These are phyloP conservation scores for Corythoichthys intestinalis DNA, from an alignment of 2,113 vertebrate genomes.

Conservation along the genomic window DNA sequence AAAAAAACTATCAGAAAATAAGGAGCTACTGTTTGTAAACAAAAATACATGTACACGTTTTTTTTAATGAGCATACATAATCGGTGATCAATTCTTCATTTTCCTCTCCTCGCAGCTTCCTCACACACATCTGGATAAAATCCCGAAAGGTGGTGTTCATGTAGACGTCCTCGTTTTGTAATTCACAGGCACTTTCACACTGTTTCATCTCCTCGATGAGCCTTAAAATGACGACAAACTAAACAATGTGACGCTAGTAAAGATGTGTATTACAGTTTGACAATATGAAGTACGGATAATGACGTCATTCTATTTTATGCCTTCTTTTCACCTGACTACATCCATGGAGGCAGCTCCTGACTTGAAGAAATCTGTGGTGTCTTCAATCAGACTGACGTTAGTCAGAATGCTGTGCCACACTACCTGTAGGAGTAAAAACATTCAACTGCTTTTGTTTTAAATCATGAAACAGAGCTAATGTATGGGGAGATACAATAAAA, in stretches of 20 bases:
- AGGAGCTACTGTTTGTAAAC: not conserved
- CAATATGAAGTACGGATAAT: not conserved
- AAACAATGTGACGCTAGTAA: not conserved
- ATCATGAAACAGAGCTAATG: not conserved
- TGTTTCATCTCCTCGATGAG: conserved; percentile 84
- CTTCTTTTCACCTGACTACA: conserved; percentile 77
- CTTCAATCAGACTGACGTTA: conserved; percentile 71
- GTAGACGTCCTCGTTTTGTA: conserved; percentile 86
- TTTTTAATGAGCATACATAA: conserved; percentile 60
- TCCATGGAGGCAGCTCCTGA: conserved; percentile 86
- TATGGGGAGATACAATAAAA: too few species aligned
- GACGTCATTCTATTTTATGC: not conserved
- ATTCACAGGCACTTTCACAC: conserved; percentile 70
- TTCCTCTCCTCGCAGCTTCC: conserved; percentile 79
- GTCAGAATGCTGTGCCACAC: conserved; percentile 81
- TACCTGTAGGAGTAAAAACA: conserved; percentile 53
- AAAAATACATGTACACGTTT: not conserved
- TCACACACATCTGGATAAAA: conserved; percentile 82
- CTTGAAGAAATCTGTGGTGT: conserved; percentile 86
- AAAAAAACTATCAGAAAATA: not conserved
- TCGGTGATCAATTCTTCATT: conserved; percentile 69
- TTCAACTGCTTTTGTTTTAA: not conserved
- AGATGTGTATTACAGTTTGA: not conserved
- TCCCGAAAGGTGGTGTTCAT: conserved; percentile 84
- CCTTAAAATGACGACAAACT: conserved; percentile 43